Conservation (phyloP, 1,140 invertebrate species). For the Daktulosphaira vitifoliae region DNA sequence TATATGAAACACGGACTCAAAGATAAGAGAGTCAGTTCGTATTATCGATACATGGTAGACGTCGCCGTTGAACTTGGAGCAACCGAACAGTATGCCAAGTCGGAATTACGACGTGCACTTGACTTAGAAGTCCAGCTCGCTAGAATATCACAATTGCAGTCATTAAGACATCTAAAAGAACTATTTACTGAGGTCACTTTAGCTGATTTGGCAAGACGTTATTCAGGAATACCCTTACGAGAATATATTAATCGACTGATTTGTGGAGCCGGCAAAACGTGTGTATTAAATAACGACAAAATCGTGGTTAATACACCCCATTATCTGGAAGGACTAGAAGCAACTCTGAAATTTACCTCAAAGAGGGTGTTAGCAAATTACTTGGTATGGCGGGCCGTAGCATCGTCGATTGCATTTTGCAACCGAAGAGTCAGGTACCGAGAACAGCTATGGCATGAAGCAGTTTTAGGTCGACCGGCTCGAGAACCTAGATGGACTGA, state of each 20-base stretch:
- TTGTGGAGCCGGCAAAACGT: background rate
- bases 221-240: slow-evolving; percentile 64
- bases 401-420: slow-evolving; percentile 30
- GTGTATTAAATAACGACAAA: slow-evolving; percentile 43
- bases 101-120: slow-evolving; percentile 69
- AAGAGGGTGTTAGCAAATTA: slow-evolving; percentile 59
- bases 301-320: slow-evolving; percentile 54
- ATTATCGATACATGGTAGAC: slow-evolving; percentile 73
- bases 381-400: slow-evolving; percentile 52
- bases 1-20: slow-evolving; percentile 70
- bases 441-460: background rate
- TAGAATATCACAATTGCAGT: slow-evolving; percentile 49
- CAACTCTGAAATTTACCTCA: slow-evolving; percentile 47
- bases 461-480: background rate
- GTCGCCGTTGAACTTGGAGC: slow-evolving; percentile 81
- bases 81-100: slow-evolving; percentile 52
- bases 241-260: slow-evolving; percentile 39
- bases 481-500: background rate
- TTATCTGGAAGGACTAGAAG: slow-evolving; percentile 50
- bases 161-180: too few species aligned
- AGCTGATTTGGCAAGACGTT: slow-evolving; percentile 58
- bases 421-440: background rate
- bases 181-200: slow-evolving; percentile 45
- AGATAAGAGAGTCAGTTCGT: slow-evolving; percentile 64
- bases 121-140: slow-evolving; percentile 85